Conservation (phyloP, 2,797 vertebrate species). For the Sebastes alutus region DNA sequence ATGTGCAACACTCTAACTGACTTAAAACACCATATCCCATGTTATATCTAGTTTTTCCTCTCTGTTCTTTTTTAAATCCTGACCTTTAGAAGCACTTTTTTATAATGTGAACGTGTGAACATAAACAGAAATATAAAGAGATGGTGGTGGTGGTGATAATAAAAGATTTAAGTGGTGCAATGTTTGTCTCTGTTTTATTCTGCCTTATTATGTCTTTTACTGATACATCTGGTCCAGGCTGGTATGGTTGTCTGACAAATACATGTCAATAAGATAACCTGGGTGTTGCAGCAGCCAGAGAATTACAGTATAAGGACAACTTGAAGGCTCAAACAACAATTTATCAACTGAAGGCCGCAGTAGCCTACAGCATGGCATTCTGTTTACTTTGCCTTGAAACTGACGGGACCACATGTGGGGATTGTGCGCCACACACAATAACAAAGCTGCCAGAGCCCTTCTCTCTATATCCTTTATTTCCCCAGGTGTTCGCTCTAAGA, state of each 20-base stretch:
- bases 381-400: conserved; percentile 43
- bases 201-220: neutral
- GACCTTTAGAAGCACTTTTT: neutral
- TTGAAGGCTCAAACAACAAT: conserved; percentile 8
- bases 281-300: neutral
- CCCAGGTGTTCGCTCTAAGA: conserved; percentile 27
- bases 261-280: neutral
- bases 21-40: neutral
- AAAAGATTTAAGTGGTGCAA: neutral
- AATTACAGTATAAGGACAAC: neutral
- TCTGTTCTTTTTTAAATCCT: neutral
- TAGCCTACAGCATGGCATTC: conserved; percentile 19
- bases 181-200: neutral
- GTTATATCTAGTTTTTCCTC: neutral
- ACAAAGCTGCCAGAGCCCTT: conserved; percentile 22
- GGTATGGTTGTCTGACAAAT: neutral
- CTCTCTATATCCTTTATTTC: conserved; percentile 32
- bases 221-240: neutral
- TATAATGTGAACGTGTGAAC: neutral
- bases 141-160: neutral
- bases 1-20: neutral
- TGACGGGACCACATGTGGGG: conserved; percentile 26
- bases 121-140: neutral
- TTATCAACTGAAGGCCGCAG: conserved; percentile 26
- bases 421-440: conserved; percentile 21